Base-by-base conservation (phyloP, 2,113 vertebrate species). In the Microtus ochrogaster region DNA sequence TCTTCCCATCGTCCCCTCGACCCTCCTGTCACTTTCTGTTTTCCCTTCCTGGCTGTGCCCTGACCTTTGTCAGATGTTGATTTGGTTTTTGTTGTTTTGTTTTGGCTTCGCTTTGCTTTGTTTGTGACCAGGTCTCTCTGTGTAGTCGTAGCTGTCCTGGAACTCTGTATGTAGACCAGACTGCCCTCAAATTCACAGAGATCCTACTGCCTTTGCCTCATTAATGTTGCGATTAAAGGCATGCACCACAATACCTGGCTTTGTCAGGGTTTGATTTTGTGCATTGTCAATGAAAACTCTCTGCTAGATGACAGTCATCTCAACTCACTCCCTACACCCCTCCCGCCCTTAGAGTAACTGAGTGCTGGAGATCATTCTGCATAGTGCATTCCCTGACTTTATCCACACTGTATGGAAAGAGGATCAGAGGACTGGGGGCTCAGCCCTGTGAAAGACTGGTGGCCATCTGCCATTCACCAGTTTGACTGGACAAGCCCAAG, bases 241-340 rank as follows among this genome's bases (percentile, higher is more conserved):
- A 2, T 28, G 36, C 8, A 39, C 55, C n/a, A 41, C 24, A 5
- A 16, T 10, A 41, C 13, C 81, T 1, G 1, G 81, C 87, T 95
- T 44, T 55, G 44, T 78, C 66, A 74, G 52, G 61, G 81, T 95
- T 90, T 94, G 70, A 77, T 90, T 76, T 84, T 92, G 66, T n/a
- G 3, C 9, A 0, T 47, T 33, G 22, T 74, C 68, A 41, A 5
- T 83, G 86, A 49, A 89, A 82, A 89, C 65, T 74, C 39, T 78
- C 52, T 92, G 63, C 3, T 83, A 39, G 61, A 36, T 19, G 49
- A 82, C 81, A 19, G 49, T 90, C 47, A 91, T 78, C 24, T 84
- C 81, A 63, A 3, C 61, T 68, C 36, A 39, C 5, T 5, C 79
- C 52, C 11, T 41, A 22, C 3, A 28, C 39, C 0, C 30, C 79